phyloP scores from a whole-genome alignment of 2,113 vertebrate genomes.

The Microcebus ravelobensis region DNA sequence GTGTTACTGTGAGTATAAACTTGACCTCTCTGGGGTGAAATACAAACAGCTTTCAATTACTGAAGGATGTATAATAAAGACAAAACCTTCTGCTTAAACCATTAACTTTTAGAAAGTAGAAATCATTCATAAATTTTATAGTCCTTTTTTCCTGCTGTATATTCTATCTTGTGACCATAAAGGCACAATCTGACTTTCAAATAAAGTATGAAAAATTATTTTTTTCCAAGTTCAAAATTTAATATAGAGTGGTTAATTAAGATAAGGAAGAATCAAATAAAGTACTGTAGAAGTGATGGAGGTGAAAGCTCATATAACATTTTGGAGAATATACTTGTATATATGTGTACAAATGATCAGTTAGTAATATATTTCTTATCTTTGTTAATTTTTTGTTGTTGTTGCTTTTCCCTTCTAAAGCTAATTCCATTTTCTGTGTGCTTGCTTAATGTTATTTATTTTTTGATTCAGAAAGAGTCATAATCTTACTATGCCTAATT shows the following conservation, averaged over 20 bases:
- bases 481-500: too few relatives aligned
- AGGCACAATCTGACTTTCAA: background rate
- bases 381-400: background rate
- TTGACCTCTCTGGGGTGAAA: slow-evolving; percentile 12
- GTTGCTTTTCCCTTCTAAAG: background rate
- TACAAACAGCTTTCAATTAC: slow-evolving; percentile 1
- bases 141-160: background rate
- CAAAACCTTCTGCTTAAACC: background rate
- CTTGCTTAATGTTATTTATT: background rate
- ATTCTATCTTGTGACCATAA: background rate
- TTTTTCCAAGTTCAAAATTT: background rate
- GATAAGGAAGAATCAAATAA: background rate
- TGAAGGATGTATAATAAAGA: background rate
- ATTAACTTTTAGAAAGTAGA: slow-evolving; percentile 25
- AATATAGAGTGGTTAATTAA: background rate
- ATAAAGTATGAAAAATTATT: background rate
- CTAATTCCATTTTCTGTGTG: background rate
- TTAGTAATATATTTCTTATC: background rate
- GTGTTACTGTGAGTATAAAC: background rate
- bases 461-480: background rate
- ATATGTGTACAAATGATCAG: background rate
- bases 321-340: background rate
- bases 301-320: background rate
- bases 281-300: background rate
- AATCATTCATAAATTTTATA: background rate